Conservation (phyloP, 1,140 invertebrate genomes). For the Nymphalis io region DNA sequence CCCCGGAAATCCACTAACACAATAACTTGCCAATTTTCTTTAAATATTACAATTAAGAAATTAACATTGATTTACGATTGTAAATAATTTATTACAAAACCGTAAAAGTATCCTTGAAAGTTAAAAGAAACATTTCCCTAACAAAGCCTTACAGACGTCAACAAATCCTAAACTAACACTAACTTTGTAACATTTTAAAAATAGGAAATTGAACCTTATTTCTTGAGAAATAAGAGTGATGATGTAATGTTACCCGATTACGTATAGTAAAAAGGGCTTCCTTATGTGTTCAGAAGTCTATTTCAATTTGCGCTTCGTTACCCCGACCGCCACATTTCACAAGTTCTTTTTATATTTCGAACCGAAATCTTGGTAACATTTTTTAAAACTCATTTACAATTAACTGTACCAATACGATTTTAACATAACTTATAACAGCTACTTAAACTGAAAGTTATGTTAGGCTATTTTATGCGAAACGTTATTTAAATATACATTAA, state of each 20-base stretch:
- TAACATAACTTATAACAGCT: too few species aligned
- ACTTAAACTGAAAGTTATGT: too few species aligned
- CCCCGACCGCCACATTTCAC: constrained; percentile 29
- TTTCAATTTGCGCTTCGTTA: constrained; percentile 42
- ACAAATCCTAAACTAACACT: constrained; percentile 42
- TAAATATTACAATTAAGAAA: too few species aligned
- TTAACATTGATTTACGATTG: neutral
- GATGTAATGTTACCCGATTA: neutral
- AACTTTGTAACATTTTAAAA: neutral
- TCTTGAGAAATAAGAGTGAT: constrained; percentile 6
- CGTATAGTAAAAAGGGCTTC: constrained; percentile 31
- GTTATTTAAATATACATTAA: too few species aligned
- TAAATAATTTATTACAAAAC: constrained; percentile 6
- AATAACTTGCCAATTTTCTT: too few species aligned
- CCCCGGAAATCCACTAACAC: too few species aligned
- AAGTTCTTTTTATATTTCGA: constrained; percentile 27
- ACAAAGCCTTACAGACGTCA: constrained; percentile 29
- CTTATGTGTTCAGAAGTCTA: constrained; percentile 35
- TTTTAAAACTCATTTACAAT: neutral
- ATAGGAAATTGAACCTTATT: constrained; percentile 26
- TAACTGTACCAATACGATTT: too few species aligned
- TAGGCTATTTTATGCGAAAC: too few species aligned
- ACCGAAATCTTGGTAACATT: constrained; percentile 11
- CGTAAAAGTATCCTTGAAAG: constrained; percentile 12
- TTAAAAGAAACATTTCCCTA: constrained; percentile 32